These are phyloP conservation scores for Archips xylosteana DNA, from an alignment of 2,888 invertebrate species.

Conservation along the genomic window DNA sequence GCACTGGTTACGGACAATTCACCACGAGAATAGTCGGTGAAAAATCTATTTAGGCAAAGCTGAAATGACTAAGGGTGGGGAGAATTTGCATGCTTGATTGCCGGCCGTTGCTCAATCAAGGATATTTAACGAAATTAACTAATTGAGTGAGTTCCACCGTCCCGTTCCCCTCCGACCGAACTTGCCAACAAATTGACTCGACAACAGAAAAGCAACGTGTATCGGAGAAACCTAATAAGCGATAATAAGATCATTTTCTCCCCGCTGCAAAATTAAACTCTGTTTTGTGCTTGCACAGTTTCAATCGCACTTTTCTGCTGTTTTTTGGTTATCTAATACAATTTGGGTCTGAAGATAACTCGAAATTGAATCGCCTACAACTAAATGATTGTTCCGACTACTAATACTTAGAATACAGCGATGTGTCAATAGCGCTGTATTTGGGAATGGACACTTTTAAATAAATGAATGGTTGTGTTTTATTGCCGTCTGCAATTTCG, in stretches of 20 bases:
- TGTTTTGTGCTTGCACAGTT: slow-evolving; percentile 16
- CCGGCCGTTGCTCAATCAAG: slow-evolving; percentile 84
- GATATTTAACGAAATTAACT: slow-evolving; percentile 85
- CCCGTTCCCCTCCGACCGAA: slow-evolving; percentile 49
- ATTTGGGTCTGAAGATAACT: neutral
- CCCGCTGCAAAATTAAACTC: slow-evolving; percentile 21
- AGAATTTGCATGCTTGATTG: slow-evolving; percentile 85
- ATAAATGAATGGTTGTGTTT: neutral
- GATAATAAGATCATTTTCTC: slow-evolving; percentile 65
- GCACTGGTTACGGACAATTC: slow-evolving; percentile 51
- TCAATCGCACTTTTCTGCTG: slow-evolving; percentile 1
- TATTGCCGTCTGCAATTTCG: neutral
- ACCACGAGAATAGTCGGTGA: slow-evolving; percentile 56
- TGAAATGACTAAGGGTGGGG: slow-evolving; percentile 61
- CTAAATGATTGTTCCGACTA: slow-evolving; percentile 15
- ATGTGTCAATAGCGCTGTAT: neutral
- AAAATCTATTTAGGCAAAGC: slow-evolving; percentile 58
- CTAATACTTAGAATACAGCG: slow-evolving; percentile 23
- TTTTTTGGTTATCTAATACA: slow-evolving; percentile 22
- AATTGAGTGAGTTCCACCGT: slow-evolving; percentile 79
- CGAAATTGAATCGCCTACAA: slow-evolving; percentile 11
- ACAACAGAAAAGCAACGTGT: slow-evolving; percentile 71
- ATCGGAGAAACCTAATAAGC: slow-evolving; percentile 73
- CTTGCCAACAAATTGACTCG: slow-evolving; percentile 66
- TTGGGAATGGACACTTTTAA: neutral